A percentile compares a stretch with the other conserved stretches of the same genome.
These are phyloP conservation scores for Pelosia muscerda DNA, from an alignment of 2,888 invertebrate species.

Conservation along the genomic window DNA sequence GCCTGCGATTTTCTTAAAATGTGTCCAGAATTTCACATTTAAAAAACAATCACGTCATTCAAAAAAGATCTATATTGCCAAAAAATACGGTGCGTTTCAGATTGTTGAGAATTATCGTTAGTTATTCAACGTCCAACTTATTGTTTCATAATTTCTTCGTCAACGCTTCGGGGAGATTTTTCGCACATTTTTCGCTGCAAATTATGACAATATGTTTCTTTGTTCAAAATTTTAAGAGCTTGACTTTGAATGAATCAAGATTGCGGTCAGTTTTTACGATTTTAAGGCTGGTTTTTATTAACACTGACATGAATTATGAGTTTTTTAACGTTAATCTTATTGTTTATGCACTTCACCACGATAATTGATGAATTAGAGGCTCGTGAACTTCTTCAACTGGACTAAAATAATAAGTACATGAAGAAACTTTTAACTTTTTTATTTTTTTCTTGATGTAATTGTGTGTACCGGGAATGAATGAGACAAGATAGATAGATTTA, in stretches of 20 bases:
- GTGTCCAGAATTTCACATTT: constrained; percentile 8
- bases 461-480: no score
- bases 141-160: constrained; percentile 49
- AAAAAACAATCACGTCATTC: neutral
- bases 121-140: constrained; percentile 43
- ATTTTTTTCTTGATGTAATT: no score
- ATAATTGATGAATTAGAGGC: neutral
- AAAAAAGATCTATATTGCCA: constrained; percentile 16
- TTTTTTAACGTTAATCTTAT: constrained; percentile 1
- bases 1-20: constrained; percentile 28
- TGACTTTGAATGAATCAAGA: constrained; percentile 16
- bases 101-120: constrained; percentile 7
- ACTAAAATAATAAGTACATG: neutral
- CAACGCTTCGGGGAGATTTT: constrained; percentile 30
- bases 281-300: constrained; percentile 9
- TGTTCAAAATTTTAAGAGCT: constrained; percentile 29
- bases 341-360: neutral
- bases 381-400: neutral
- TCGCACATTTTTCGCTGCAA: constrained; percentile 30
- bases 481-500: no score
- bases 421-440: neutral
- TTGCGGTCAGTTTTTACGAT: constrained; percentile 18
- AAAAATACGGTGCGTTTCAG: constrained; percentile 28
- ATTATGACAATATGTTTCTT: constrained; percentile 40
- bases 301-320: constrained; percentile 5